Base-by-base conservation (phyloP, 2,888 invertebrate species). In the Notodonta ziczac region DNA sequence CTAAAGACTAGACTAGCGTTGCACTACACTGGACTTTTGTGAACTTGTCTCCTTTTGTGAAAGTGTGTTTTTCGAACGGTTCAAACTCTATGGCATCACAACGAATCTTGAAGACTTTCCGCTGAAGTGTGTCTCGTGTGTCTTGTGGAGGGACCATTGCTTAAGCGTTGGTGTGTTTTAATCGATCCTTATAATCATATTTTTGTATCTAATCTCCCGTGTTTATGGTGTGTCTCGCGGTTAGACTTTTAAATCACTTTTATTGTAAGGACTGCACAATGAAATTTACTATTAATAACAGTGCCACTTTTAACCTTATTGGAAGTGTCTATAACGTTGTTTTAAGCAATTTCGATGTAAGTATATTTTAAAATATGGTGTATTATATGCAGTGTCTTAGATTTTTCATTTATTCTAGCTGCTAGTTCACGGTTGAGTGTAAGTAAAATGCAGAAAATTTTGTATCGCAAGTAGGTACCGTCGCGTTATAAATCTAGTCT, bases 91-190 rank as follows among this genome's bases (percentile, higher is more conserved):
- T 73, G 72, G 80, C 76, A 77, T 77, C 71, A 80, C 86, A 87
- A 85, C 84, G 87, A 87, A 86, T 84, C 80, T 80, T 70, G 70
- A 78, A 82, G 73, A 87, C 84, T 84, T 72, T 81, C 62, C 61
- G 72, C 71, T 80, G 76, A 73, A 76, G 64, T 78, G 24, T 24
- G 24, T 80, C 75, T 76, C 57, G 84, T 81, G 88, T 90, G 87
- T 91, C 88, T 91, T 91, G 83, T 76, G 75, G 74, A 75, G 90
- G 90, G 91, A 89, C 92, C 90, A 91, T 91, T 84, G 88, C 72
- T 82, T 72, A 84, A 82, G 84, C 67, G 78, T 81, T 24, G 85
- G 83, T 83, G 87, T 87, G 84, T 84, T 85, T 86, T 84, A 64
- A 78, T 79, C 75, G 73, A 80, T 82, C 74, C 80, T 81, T 81